Conservation (phyloP, 2,888 invertebrate genomes). For the Pyrrhia umbra region DNA sequence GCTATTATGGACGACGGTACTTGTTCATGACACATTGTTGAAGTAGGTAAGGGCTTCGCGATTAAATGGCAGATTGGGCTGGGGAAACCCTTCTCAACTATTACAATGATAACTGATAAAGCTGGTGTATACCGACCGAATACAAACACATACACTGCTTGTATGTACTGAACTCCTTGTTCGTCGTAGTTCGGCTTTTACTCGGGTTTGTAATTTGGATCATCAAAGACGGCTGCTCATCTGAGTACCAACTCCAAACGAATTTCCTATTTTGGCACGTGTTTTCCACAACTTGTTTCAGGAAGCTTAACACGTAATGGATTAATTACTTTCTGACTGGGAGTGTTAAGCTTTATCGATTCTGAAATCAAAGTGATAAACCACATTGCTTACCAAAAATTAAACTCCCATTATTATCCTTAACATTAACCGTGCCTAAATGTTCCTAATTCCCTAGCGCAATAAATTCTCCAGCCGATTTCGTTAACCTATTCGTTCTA, state of each 20-base stretch:
- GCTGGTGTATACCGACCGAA: background rate
- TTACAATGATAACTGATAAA: background rate
- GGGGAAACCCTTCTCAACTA: conserved; percentile 23
- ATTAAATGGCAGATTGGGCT: conserved; percentile 27
- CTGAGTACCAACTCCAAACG: background rate
- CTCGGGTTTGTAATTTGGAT: background rate
- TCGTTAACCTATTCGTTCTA: background rate
- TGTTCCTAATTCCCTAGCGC: conserved; percentile 4
- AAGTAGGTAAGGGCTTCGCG: conserved; percentile 25
- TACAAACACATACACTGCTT: too few species aligned
- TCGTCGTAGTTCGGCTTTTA: too few species aligned
- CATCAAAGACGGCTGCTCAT: too few species aligned
- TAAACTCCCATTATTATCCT: background rate
- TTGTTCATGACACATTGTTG: conserved; percentile 51
- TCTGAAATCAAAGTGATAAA: conserved; percentile 3
- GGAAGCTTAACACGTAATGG: too few species aligned
- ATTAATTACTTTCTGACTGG: background rate
- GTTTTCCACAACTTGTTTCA: background rate
- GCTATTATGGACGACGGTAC: conserved; percentile 37
- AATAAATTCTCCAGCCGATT: conserved; percentile 3
- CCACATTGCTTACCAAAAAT: background rate
- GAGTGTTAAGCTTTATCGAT: background rate
- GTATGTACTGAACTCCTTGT: background rate
- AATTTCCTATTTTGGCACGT: too few species aligned
- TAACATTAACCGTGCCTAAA: conserved; percentile 6